Base-by-base conservation (phyloP, 1,140 invertebrate species). In the Drosophila gunungcola region DNA sequence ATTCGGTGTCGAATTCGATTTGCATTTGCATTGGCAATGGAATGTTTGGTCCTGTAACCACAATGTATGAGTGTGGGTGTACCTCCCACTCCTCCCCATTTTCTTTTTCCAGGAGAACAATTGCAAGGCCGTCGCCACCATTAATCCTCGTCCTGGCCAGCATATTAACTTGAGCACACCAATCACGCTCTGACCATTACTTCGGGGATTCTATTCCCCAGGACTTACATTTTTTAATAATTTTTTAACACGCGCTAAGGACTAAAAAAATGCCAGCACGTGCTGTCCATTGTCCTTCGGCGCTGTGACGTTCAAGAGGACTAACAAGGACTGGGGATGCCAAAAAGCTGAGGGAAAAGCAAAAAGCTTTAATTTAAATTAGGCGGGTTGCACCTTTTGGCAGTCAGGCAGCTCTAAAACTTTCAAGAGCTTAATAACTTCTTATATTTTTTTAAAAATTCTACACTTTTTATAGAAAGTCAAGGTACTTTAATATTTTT, bases 1-100 rank as follows among this genome's bases (percentile, higher is more conserved):
- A 64, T 57, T 84, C 68, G 73, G 72, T 75, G 77, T 84, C 84
- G 60, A 80, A 89, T 84, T 88, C 62, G 77, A 88, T 88, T 88
- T 88, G 85, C 76, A 89, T 84, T 77, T 76, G 62, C 60, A 89
- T 80, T 77, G 78, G 55, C 55, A 72, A 42, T 56, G 72, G 39
- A 58, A 62, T 48, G 45, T 54, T 55, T 60, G 13, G 39, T 63
- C 42, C 52, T 54, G 60, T 72, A 13, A 46, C 70, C 27, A n/a
- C 45, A n/a, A 9, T 29, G 48, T 9, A 29, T 52, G 32, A 52
- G 49, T 57, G 65, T 58, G 60, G 45, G 58, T 42, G 53, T 29
- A n/a, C 27, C 4, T 68, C 45, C 13, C 25, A 32, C 12, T 25
- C 41, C n/a, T 9, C 29, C 10, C 10, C n/a, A 36, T 7, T 9